These are phyloP conservation scores for Notarius quadriscutis DNA, from an alignment of 2,113 vertebrate genomes.

Conservation along the genomic window DNA sequence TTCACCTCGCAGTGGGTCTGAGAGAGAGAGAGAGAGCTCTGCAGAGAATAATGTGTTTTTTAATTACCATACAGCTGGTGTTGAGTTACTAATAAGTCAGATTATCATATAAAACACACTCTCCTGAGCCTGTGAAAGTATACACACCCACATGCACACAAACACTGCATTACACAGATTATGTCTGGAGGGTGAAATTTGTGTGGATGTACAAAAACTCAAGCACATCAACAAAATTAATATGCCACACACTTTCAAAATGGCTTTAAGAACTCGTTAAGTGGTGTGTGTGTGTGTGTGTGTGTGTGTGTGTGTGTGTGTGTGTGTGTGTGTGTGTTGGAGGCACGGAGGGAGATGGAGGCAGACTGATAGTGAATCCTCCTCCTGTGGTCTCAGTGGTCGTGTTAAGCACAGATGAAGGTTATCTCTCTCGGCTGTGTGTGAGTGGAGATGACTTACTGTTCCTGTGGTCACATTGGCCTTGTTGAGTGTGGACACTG, in stretches of 20 bases:
- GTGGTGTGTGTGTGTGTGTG: too few relatives aligned
- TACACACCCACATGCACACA: slow-evolving; percentile 36
- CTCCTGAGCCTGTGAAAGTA: slow-evolving; percentile 25
- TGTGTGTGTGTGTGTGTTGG: background rate
- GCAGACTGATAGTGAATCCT: slow-evolving; percentile 3
- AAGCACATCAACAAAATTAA: slow-evolving; percentile 14
- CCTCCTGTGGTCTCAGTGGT: slow-evolving; percentile 47
- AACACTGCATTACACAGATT: background rate
- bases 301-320: background rate
- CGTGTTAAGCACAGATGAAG: slow-evolving; percentile 49
- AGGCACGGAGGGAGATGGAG: background rate
- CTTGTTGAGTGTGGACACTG: slow-evolving; percentile 26
- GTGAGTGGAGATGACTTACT: slow-evolving; percentile 35
- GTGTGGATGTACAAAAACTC: background rate
- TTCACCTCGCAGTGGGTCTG: slow-evolving; percentile 16
- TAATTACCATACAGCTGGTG: slow-evolving; percentile 48
- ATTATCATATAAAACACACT: slow-evolving; percentile 31
- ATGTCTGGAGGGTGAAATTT: background rate
- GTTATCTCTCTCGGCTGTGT: slow-evolving; percentile 38
- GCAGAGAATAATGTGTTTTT: slow-evolving; percentile 46
- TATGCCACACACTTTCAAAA: slow-evolving; percentile 2
- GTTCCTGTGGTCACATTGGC: slow-evolving; percentile 48
- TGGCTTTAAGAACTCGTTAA: background rate
- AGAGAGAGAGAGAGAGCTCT: slow-evolving; percentile 16
- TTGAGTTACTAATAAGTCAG: slow-evolving; percentile 44